phyloP scores from a whole-genome alignment of 2,113 vertebrate species.

The Alexandromys fortis region DNA sequence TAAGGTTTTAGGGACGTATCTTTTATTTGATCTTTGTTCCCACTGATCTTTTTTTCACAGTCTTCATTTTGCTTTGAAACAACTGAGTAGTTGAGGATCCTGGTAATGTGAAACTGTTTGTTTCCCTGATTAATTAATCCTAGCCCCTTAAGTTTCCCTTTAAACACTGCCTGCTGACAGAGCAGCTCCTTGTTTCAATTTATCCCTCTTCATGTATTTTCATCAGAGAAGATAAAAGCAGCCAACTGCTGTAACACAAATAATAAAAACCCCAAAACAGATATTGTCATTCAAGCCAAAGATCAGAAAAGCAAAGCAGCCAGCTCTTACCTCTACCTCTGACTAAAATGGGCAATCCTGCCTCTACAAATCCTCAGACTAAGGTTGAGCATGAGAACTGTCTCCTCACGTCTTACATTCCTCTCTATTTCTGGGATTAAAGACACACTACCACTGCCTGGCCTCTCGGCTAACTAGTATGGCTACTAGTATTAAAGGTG shows the following conservation, averaged over 20 bases:
- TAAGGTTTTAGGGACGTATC: background rate
- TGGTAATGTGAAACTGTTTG: background rate
- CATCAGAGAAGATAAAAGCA: background rate
- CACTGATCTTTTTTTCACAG: background rate
- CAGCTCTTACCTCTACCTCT: too few species aligned
- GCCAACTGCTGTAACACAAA: background rate
- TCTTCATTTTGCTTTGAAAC: conserved; percentile 27
- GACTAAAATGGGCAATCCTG: too few species aligned
- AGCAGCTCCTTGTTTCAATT: background rate
- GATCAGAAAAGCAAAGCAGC: too few species aligned
- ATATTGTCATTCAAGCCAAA: too few species aligned
- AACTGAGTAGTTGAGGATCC: background rate
- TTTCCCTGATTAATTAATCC: background rate
- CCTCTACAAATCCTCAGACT: too few species aligned
- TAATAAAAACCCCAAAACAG: too few species aligned
- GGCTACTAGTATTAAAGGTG: too few species aligned
- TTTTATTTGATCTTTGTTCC: conserved; percentile 31
- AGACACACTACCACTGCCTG: too few species aligned
- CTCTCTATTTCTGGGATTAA: too few species aligned
- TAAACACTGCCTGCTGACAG: background rate
- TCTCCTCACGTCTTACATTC: too few species aligned
- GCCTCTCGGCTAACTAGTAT: too few species aligned
- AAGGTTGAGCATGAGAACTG: too few species aligned
- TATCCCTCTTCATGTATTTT: background rate
- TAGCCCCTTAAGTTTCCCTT: background rate